Base-by-base conservation (phyloP, 2,797 vertebrate species). In the Acanthiza pusilla region DNA sequence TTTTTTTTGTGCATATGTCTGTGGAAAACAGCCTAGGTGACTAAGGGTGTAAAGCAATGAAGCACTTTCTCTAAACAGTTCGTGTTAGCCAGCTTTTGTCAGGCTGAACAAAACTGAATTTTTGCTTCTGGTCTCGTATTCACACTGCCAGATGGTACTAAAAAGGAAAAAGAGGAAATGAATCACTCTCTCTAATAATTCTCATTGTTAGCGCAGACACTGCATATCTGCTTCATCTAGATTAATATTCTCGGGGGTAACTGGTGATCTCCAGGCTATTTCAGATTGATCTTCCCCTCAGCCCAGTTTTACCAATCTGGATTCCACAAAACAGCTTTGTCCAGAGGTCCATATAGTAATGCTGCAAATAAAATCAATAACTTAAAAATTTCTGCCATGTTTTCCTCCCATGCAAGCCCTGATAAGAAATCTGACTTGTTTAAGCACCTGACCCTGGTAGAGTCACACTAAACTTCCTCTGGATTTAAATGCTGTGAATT, bases 141-240 rank as follows among this genome's bases (percentile, higher is more conserved):
- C 76, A 88, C 1, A 4, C 30, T 93, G 58, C 91, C 92, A 94
- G 91, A 92, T 89, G 88, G 87, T 75, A 77, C 47, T 70, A 61
- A 83, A 92, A 86, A 55, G 14, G 73, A 74, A 67, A 86, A 89
- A 79, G 48, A 80, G 58, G 81, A 91, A 96, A 88, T 88, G 7
- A 93, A 93, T 94, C 67, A 94, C 45, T 70, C 32, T 61, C 36
- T 89, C 72, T 88, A 95, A 94, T 81, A 93, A 95, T 93, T 93
- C 95, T 85, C 20, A 32, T 91, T 89, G 77, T 90, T 91, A 70
- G 27, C 51, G 21, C 32, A 89, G 82, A 63, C 68, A 67, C 48
- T 83, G 38, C 30, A 29, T 58, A 74, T 70, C 85, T 88, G 34
- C 55, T 91, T 96, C 62, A 67, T 87, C 71, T 77, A 40, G 57